Conservation (phyloP, 2,888 invertebrate species). For the Tiliacea aurago region DNA sequence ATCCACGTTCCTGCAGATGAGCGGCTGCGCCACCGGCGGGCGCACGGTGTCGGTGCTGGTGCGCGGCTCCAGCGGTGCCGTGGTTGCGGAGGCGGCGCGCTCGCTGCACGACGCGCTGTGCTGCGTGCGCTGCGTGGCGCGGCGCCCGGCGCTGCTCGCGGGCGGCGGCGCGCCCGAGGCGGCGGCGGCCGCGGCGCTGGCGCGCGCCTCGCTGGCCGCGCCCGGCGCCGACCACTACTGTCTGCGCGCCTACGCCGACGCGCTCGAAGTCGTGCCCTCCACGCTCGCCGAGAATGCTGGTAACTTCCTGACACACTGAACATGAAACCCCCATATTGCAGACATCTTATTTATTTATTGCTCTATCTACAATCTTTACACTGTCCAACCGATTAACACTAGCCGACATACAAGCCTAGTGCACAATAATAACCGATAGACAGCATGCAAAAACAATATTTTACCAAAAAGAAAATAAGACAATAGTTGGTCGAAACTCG, state of each 20-base stretch:
- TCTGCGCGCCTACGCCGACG: conserved; percentile 98
- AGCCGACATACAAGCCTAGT: neutral
- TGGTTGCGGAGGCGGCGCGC: conserved; percentile 97
- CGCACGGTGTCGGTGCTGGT: conserved; percentile 98
- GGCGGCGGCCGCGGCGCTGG: conserved; percentile 96
- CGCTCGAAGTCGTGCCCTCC: conserved; percentile 94
- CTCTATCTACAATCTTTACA: neutral
- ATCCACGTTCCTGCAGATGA: conserved; percentile 90
- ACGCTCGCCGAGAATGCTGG: conserved; percentile 89
- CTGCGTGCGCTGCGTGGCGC: conserved; percentile 98
- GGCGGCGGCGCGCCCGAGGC: conserved; percentile 99
- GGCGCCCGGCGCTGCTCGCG: conserved; percentile 97
- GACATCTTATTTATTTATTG: neutral
- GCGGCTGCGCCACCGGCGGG: conserved; percentile 96
- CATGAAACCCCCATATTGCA: too few species aligned
- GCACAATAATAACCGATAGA: neutral
- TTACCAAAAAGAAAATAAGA: too few species aligned
- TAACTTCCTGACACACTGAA: conserved; percentile 47
- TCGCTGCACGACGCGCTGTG: conserved; percentile 97
- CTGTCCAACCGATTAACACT: neutral
- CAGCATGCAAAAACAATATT: too few species aligned
- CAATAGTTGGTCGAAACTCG: neutral
- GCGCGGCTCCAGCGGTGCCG: conserved; percentile 95
- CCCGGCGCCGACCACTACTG: conserved; percentile 99
- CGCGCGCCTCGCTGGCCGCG: conserved; percentile 95